These are phyloP conservation scores for Scolopax bukidnonensis DNA, from an alignment of 2,797 vertebrate species.

Conservation along the genomic window DNA sequence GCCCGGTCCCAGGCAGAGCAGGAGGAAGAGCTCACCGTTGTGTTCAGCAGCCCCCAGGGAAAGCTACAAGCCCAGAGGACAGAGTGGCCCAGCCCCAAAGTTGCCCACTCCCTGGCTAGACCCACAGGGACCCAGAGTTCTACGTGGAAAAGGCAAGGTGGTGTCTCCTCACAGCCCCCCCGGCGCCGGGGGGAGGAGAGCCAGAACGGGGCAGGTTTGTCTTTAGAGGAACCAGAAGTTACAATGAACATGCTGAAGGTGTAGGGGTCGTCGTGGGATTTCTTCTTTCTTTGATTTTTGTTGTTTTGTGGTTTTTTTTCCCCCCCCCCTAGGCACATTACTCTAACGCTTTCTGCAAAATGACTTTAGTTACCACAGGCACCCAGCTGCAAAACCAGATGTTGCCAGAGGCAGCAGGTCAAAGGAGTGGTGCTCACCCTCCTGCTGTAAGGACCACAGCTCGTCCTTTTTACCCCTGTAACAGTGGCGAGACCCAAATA, in stretches of 20 bases:
- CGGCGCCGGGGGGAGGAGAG: accelerated
- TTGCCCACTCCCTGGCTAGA: background rate
- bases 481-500: background rate
- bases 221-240: background rate
- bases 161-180: accelerated
- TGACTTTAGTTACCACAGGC: background rate
- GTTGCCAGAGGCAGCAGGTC: accelerated
- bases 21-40: accelerated
- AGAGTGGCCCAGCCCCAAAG: background rate
- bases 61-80: background rate
- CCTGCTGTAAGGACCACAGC: background rate
- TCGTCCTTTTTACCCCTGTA: background rate
- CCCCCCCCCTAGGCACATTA: background rate
- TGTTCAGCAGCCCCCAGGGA: background rate
- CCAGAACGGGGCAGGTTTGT: accelerated
- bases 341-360: background rate
- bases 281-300: too few species aligned
- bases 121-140: accelerated
- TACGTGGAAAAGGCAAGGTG: accelerated
- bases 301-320: too few species aligned
- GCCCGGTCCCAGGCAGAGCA: background rate
- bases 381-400: background rate
- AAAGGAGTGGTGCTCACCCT: background rate
- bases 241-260: too few species aligned
- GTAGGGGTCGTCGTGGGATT: too few species aligned